Base-by-base conservation (phyloP, 1,140 invertebrate species). In the Mactra quadrangularis region DNA sequence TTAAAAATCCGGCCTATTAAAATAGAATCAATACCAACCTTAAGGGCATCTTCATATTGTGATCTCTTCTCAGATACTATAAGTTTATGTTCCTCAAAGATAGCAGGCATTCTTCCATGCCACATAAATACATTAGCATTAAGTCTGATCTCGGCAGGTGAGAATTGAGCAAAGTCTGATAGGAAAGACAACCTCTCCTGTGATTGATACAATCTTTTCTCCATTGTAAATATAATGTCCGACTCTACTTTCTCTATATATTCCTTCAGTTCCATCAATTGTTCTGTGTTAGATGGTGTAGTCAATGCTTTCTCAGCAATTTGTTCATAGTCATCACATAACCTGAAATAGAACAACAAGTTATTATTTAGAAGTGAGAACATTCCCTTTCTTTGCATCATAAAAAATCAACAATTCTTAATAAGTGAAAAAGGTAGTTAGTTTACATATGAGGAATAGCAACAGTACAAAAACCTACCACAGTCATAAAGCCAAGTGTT, bases 61-160 rank as follows among this genome's bases (percentile, higher is more conserved):
- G 95, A 93, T 33, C 95, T 96, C 94, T 99, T 98, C 59, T 96
- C 95, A 25, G 95, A 95, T 22, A 97, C 94, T 55, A 98, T 97
- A 19, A 95, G 93, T 82, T 95, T 94, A 92, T 97, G 95, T 87
- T 98, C 96, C 79, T 97, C 95, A 83, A 98, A 95, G 13, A 98
- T 95, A 35, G 95, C 94, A 0, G 96, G 95, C 94, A 98, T 96
- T 47, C 95, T 95, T 19, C 96, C 94, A 90, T 96, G 96, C 97
- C 97, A 98, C 88, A 96, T 95, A 89, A 98, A 97, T 0, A 96
- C 95, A 76, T 96, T 95, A 79, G 96, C 96, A 89, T 98, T 98
- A 11, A 92, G 87, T 6, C 90, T 82, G 82, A 98, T 96, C 93
- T 98, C 96, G 11, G 96, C 93, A 0, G 96, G 95, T 0, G 96